A percentile compares a stretch with the other conserved stretches of the same genome.
phyloP scores from a whole-genome alignment of 2,113 vertebrate genomes.

The Callaeas wilsoni region DNA sequence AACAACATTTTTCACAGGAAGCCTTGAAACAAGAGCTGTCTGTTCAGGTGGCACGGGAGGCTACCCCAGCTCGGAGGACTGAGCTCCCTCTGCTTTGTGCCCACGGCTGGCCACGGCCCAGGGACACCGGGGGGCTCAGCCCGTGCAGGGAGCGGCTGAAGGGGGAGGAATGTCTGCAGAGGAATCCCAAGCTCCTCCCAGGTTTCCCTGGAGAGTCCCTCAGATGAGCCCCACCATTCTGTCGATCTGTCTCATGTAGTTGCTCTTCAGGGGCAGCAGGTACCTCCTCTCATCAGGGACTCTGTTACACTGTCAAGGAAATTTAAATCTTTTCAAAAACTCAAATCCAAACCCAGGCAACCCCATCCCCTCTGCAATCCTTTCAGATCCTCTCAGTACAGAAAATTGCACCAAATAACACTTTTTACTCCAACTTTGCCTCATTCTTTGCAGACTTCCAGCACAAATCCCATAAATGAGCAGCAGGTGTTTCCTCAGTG shows the following conservation, averaged over 20 bases:
- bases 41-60: neutral
- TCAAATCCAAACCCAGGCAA: neutral
- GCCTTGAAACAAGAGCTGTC: neutral
- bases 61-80: neutral
- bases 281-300: slow-evolving; percentile 91
- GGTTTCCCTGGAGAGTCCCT: neutral
- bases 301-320: slow-evolving; percentile 80
- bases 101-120: neutral
- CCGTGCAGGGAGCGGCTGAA: neutral
- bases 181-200: neutral
- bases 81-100: neutral
- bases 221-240: slow-evolving; percentile 94
- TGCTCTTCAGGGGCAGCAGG: slow-evolving; percentile 88
- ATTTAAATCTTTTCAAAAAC: neutral
- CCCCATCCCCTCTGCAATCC: neutral
- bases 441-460: neutral
- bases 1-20: neutral
- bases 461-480: neutral
- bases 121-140: neutral
- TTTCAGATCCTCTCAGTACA: neutral
- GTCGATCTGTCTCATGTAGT: slow-evolving; percentile 98
- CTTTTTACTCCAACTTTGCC: neutral
- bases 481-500: neutral
- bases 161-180: neutral
- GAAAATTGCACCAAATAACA: accelerated